Evolutionary conservation across 2,888 invertebrate genomes (phyloP), one percentile per base, ranked within the genome.

Genomic region (Caenorhabditis wallacei): DNA sequence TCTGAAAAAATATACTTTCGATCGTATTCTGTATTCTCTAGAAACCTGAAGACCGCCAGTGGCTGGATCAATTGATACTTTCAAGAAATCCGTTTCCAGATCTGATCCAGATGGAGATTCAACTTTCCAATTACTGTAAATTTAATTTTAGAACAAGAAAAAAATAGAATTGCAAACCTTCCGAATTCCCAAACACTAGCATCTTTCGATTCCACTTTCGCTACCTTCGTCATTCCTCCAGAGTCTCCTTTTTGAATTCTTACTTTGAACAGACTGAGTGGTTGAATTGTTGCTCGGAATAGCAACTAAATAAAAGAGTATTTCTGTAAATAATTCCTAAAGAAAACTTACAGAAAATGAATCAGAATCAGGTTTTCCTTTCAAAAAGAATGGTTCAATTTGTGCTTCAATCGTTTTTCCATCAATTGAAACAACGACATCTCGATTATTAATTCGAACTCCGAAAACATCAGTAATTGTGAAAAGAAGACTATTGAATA

Each of bases 361-460:
- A 8, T 80, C 68, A 16, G 66, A 51, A 2, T 80, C 80, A 13
- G 78, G 16, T 18, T 72, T 69, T 56, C 83, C 85, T n/a, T 84
- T 69, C 18, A 66, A 48, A 13, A 88, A 70, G 35, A 51, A 78
- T 10, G 88, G 88, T 22, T 88, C 88, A 24, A 88, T 69, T 66
- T 88, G 88, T 8, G 88, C 84, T 35, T 81, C 69, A 4, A 88
- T 40, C 1, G 56, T 35, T 37, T 64, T 63, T 30, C 80, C 82
- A 51, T 76, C 78, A 16, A 68, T 57, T 18, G 63, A 46, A 66
- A 71, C 57, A 13, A 8, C 10, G 2, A 84, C 61, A 1, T 57
- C 43, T 22, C 37, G 22, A n/a, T 57, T 18, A 43, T 81, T 74
- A 22, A 81, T 68, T n/a, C 86, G 74, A 16, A 84, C 24, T 16